phyloP scores from a whole-genome alignment of 2,888 invertebrate species.

The Plusia festucae region DNA sequence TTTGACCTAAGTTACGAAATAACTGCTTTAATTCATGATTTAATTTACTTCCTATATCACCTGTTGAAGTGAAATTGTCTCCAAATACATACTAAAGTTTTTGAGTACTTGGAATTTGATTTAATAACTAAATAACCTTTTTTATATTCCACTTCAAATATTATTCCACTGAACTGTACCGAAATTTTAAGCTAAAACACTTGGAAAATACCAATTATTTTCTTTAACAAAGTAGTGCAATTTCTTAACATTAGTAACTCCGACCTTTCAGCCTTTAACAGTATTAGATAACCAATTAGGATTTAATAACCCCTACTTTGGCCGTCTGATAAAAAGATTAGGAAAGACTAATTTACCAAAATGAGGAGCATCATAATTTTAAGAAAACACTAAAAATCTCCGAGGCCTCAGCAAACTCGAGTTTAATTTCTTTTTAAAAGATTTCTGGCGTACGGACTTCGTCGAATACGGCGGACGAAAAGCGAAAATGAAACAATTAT shows the following conservation, averaged over 20 bases:
- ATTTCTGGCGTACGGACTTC: constrained; percentile 72
- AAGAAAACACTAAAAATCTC: constrained; percentile 69
- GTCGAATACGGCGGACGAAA: constrained; percentile 76
- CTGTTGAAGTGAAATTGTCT: too few relatives aligned
- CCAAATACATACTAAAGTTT: too few relatives aligned
- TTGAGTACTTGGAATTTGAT: too few relatives aligned
- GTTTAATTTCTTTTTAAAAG: constrained; percentile 82
- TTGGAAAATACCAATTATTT: not conserved
- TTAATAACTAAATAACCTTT: too few relatives aligned
- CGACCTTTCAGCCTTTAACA: not conserved
- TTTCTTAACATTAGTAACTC: not conserved
- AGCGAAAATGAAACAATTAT: constrained; percentile 88
- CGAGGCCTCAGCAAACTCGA: constrained; percentile 67
- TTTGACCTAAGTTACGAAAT: too few relatives aligned
- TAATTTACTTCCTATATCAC: too few relatives aligned
- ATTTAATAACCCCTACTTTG: constrained; percentile 33
- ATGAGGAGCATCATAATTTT: constrained; percentile 57
- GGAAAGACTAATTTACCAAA: constrained; percentile 38
- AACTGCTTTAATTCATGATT: too few relatives aligned
- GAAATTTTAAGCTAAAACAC: not conserved
- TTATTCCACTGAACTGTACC: too few relatives aligned
- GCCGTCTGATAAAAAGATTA: constrained; percentile 40
- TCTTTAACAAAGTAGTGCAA: not conserved
- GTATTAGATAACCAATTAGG: constrained; percentile 17
- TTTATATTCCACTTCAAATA: too few relatives aligned